Base-by-base conservation (phyloP, 2,113 vertebrate species). In the Clarias batrachus region DNA sequence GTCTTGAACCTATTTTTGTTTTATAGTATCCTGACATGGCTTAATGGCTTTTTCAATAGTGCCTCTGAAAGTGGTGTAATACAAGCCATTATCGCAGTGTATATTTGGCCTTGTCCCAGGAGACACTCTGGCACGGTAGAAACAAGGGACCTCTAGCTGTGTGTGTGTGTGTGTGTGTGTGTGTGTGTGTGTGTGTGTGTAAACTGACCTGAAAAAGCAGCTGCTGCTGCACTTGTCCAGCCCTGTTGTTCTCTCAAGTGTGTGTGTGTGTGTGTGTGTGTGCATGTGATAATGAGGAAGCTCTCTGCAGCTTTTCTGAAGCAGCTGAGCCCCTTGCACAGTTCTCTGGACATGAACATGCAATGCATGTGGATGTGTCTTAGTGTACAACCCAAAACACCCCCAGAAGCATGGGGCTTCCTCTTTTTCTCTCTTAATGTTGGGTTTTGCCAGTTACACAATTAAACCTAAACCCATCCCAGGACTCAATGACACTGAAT, bases 321-420 rank as follows among this genome's bases (percentile, higher is more conserved):
- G 76, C 88, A 89, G 82, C 83, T 87, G 86, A 85, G 85, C 52
- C 82, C 71, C 21, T 33, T 27, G 65, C 30, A 68, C 66, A 85
- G 62, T 60, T 84, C 66, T 80, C 6, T 79, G 17, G 76, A 81
- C 30, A 80, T 56, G 63, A 59, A 71, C 19, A 84, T 56, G 85
- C 21, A 62, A 73, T 23, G 14, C 65, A 76, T 80, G 63, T 82
- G 25, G n/a, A 65, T 86, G 52, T 86, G 4, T 52, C 8, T 81
- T 57, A 27, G 77, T 37, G 25, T 12, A 48, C 0, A 8, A 6
- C 48, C 48, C 14, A 68, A 62, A 17, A 77, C 23, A 63, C 16
- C 78, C 16, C 8, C 59, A 27, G 65, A 62, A 25, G 11, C 83
- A 73, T 7, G 25, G 68, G 78, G 79, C n/a, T 65, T 80, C 41